Evolutionary conservation across 2,797 vertebrate genomes (phyloP), one percentile per base, ranked within the genome.

Genomic region (Pteronotus mesoamericanus): DNA sequence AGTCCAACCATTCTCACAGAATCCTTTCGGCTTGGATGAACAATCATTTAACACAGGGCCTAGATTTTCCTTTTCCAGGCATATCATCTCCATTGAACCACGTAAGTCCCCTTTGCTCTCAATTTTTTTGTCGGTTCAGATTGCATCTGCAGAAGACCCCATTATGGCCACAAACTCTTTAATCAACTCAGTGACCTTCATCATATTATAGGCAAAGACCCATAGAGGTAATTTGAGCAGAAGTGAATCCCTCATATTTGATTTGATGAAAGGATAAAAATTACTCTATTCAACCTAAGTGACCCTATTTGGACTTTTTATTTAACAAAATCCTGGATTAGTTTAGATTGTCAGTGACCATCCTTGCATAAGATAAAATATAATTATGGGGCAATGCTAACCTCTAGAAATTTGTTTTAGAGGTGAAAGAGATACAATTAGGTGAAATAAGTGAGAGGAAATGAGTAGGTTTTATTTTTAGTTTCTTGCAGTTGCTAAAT

Each of bases 301-400:
- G 80, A 95, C 80, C 84, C 89, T 95, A 79, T 95, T 86, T 86
- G 51, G 77, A n/a, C 14, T 93, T 96, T 87, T 93, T 95, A 97
- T 96, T 96, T 93, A 91, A 96, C 78, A 75, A 91, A 97, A 97
- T 87, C 72, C 26, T 39, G n/a, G 83, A 85, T 96, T 97, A 96
- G 37, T 34, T 97, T 95, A 93, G 80, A 97, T 83, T 93, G 66
- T 78, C 55, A 89, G 77, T 96, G 88, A 77, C 85, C 68, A 96
- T 91, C 26, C 68, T 97, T 94, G 89, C 15, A 79, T 42, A 74
- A 79, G 79, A 94, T 91, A 84, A 74, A 5, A 89, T 94, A 69
- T 94, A 85, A 94, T n/a, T 29, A 61, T 53, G 86, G n/a, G 29
- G 9, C 68, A 88, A 37, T 95, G 82, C 91, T 92, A 91, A 84